These are phyloP conservation scores for Camelus dromedarius DNA, from an alignment of 2,113 vertebrate species.

Conservation along the genomic window DNA sequence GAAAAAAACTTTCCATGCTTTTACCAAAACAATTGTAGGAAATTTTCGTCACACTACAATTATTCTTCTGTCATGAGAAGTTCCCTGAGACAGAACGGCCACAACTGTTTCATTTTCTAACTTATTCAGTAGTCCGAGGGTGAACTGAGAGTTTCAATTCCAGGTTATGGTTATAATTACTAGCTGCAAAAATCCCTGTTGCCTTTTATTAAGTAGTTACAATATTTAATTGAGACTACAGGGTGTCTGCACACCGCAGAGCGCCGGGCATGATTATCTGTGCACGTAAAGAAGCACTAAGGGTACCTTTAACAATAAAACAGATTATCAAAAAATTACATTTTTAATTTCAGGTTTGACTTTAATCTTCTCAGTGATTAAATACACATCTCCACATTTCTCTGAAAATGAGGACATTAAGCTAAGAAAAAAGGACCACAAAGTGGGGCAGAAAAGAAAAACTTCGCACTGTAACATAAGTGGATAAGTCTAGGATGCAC, in stretches of 20 bases:
- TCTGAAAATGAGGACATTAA: constrained; percentile 80
- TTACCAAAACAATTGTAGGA: constrained; percentile 34
- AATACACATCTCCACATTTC: constrained; percentile 76
- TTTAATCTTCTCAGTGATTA: constrained; percentile 81
- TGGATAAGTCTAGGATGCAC: constrained; percentile 64
- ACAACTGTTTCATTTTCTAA: constrained; percentile 53
- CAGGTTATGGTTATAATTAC: constrained; percentile 61
- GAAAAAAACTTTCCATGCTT: accelerated
- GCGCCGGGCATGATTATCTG: constrained; percentile 40
- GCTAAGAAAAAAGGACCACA: constrained; percentile 81
- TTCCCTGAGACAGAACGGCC: neutral
- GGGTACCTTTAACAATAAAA: constrained; percentile 64
- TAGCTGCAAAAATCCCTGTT: constrained; percentile 69
- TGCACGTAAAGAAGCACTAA: constrained; percentile 54
- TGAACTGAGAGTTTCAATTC: constrained; percentile 59
- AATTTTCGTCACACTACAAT: accelerated
- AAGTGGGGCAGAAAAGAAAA: constrained; percentile 57
- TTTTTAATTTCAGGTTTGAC: constrained; percentile 82
- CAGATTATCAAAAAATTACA: constrained; percentile 66
- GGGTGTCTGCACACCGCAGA: neutral
- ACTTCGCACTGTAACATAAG: constrained; percentile 63
- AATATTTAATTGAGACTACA: constrained; percentile 71
- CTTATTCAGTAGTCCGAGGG: constrained; percentile 64
- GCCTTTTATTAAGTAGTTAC: constrained; percentile 70
- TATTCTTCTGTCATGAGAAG: neutral